Percentiles rank a stretch among this genome's conserved stretches.
Evolutionary conservation across 1,140 invertebrate species (phyloP).

Genomic region (Chionoecetes opilio): DNA sequence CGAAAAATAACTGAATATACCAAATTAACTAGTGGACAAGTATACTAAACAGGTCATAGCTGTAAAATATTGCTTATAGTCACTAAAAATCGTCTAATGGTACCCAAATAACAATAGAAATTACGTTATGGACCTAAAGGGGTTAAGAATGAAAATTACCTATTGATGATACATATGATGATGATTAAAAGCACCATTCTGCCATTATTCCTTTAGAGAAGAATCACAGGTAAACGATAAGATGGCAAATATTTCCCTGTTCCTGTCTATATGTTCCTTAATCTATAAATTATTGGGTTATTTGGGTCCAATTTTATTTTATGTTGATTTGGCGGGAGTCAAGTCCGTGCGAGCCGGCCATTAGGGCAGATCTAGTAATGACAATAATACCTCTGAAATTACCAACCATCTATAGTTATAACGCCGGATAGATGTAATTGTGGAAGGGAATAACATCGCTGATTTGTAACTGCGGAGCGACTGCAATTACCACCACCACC

Average conservation of each 20-base stretch:
- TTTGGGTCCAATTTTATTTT: constrained; percentile 2
- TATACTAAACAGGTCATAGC: no score
- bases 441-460: neutral
- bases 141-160: no score
- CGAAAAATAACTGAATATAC: no score
- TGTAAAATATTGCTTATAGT: no score
- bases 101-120: no score
- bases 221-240: neutral
- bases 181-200: no score
- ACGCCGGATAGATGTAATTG: constrained; percentile 27
- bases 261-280: neutral
- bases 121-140: no score
- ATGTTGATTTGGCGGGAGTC: constrained; percentile 5
- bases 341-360: neutral
- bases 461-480: neutral
- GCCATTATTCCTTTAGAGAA: no score
- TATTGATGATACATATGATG: no score
- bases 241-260: neutral
- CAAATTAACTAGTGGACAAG: no score
- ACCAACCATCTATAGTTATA: constrained; percentile 9
- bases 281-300: neutral
- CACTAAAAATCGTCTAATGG: no score
- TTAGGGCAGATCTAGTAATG: neutral
- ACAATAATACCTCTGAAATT: constrained; percentile 8
- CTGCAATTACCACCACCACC: constrained; percentile 16